Conservation (phyloP, 2,888 invertebrate species). For the Parnassius smintheus region DNA sequence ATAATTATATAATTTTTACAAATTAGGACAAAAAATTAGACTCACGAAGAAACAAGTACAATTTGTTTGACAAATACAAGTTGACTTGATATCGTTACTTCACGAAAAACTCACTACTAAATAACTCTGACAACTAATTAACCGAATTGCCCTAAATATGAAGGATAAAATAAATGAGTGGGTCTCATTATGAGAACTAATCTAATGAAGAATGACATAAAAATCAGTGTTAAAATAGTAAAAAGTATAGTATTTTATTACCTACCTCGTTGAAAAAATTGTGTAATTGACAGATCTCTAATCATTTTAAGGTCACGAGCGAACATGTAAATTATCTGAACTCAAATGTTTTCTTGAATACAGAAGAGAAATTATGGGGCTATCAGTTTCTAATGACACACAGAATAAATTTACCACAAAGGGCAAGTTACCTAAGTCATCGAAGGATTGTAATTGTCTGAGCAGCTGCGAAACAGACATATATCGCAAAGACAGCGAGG, state of each 20-base stretch:
- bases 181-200: too few species aligned
- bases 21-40: too few species aligned
- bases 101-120: constrained; percentile 48
- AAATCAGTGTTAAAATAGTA: not conserved
- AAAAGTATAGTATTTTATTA: not conserved
- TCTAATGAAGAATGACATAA: not conserved
- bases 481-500: constrained; percentile 57
- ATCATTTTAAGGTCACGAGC: constrained; percentile 40
- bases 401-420: constrained; percentile 37
- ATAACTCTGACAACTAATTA: not conserved
- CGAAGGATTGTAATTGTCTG: constrained; percentile 61
- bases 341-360: constrained; percentile 57
- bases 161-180: too few species aligned
- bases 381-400: constrained; percentile 50
- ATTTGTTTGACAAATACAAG: constrained; percentile 56
- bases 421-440: constrained; percentile 48
- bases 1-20: too few species aligned
- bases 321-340: constrained; percentile 58
- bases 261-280: not conserved
- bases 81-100: constrained; percentile 84
- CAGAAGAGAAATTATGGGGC: constrained; percentile 54
- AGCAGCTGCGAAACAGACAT: constrained; percentile 61
- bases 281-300: not conserved
- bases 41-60: too few species aligned
- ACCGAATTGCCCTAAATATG: too few species aligned